Evolutionary conservation across 2,797 vertebrate species (phyloP).

Genomic region (Anguilla anguilla): DNA sequence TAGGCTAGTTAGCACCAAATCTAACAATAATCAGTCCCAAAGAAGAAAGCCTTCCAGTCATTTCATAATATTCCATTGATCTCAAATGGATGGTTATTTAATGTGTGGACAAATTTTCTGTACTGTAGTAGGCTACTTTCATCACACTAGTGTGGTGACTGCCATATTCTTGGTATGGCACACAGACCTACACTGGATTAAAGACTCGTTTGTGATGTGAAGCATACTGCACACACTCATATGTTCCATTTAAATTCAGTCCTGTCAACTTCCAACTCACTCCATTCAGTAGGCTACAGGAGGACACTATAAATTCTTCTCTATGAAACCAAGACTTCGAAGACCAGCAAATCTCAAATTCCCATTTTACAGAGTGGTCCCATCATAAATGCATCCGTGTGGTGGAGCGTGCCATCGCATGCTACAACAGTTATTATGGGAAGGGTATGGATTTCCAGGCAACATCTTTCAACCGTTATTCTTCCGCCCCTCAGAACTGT

Average conservation of each 20-base stretch:
- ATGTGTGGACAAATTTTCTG: background rate
- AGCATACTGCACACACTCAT: background rate
- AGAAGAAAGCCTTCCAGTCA: background rate
- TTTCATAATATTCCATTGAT: background rate
- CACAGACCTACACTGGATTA: background rate
- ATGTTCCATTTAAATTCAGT: background rate
- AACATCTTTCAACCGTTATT: background rate
- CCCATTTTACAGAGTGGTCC: background rate
- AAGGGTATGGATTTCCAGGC: background rate
- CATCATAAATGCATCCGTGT: background rate
- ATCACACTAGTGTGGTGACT: background rate
- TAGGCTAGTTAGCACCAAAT: background rate
- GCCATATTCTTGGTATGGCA: background rate
- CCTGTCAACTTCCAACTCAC: background rate
- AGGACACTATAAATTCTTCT: background rate
- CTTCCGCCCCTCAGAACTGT: slow-evolving; percentile 31
- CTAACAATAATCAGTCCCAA: background rate
- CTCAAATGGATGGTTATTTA: background rate
- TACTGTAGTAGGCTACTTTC: too few species aligned
- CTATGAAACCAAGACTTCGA: background rate
- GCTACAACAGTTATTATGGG: background rate
- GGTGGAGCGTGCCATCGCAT: background rate
- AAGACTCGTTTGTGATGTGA: background rate
- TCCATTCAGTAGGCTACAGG: background rate
- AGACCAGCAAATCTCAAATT: background rate